phyloP scores from a whole-genome alignment of 2,888 invertebrate species.

The Lithophane ornitopus region DNA sequence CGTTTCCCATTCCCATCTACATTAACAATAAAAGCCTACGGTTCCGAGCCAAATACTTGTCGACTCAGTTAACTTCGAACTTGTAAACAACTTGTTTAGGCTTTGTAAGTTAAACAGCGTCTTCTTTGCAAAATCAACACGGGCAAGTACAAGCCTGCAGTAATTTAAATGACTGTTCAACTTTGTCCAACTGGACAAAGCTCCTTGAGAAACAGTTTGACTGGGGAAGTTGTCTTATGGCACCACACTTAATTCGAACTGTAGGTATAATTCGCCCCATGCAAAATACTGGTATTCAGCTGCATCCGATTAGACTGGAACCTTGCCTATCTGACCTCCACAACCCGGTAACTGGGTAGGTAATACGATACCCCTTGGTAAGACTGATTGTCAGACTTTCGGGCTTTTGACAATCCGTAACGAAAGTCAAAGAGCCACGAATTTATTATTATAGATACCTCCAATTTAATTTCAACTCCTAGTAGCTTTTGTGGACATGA shows the following conservation, averaged over 20 bases:
- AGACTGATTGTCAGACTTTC: too few species aligned
- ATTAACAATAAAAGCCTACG: conserved; percentile 8
- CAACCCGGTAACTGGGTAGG: too few species aligned
- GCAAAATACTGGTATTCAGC: too few species aligned
- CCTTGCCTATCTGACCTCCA: too few species aligned
- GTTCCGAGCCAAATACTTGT: conserved; percentile 37
- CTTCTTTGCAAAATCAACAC: conserved; percentile 49
- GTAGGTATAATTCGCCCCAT: too few species aligned
- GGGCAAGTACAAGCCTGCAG: neutral
- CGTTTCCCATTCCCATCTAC: neutral
- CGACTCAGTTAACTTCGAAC: conserved; percentile 32
- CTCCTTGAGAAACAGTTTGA: conserved; percentile 23
- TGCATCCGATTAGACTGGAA: too few species aligned
- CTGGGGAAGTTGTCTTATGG: neutral
- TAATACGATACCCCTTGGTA: too few species aligned
- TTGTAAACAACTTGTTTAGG: conserved; percentile 56
- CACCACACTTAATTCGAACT: neutral
- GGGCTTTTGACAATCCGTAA: too few species aligned
- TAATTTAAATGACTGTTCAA: conserved; percentile 42
- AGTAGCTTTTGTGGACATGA: too few species aligned
- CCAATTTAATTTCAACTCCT: too few species aligned
- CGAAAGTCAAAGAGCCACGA: too few species aligned
- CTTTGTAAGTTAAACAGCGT: conserved; percentile 43
- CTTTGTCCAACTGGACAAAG: conserved; percentile 24
- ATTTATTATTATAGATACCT: too few species aligned